Percentiles rank a stretch among this genome's conserved stretches.
These are phyloP conservation scores for Rousettus leschenaultii DNA, from an alignment of 2,113 vertebrate genomes.

Conservation along the genomic window DNA sequence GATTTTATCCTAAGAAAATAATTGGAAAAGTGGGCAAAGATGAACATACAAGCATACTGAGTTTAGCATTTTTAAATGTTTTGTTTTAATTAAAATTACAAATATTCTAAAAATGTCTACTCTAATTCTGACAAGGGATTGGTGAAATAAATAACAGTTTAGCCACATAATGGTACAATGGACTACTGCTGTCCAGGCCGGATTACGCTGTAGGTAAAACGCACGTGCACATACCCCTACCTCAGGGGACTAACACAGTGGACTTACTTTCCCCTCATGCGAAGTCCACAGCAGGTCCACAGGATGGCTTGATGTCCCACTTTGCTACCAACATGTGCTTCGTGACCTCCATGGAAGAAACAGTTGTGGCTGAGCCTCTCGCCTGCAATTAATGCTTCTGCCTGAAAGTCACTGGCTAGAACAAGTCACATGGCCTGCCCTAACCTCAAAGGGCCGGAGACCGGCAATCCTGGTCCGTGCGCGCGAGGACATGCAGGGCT, in stretches of 20 bases:
- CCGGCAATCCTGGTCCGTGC: fast-evolving
- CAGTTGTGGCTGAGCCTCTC: neutral
- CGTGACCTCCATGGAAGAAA: neutral
- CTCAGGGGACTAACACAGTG: neutral
- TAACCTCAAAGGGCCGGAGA: neutral
- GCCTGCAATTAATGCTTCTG: neutral
- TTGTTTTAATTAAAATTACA: neutral
- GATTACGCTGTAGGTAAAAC: neutral
- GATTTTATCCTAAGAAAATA: neutral
- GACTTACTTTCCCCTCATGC: neutral
- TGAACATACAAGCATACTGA: neutral
- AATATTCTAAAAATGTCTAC: neutral
- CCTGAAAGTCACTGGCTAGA: neutral
- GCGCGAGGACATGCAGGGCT: fast-evolving
- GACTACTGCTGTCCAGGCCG: neutral
- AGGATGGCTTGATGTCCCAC: fast-evolving
- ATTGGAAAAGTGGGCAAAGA: neutral
- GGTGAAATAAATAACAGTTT: neutral
- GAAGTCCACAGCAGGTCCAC: neutral
- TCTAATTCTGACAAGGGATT: neutral
- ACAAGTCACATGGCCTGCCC: neutral
- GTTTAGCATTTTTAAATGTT: neutral
- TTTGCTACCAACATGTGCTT: neutral
- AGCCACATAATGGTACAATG: neutral
- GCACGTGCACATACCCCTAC: no score